These are phyloP conservation scores for Drosophila mauritiana DNA, from an alignment of 1,140 invertebrate species.

Conservation along the genomic window DNA sequence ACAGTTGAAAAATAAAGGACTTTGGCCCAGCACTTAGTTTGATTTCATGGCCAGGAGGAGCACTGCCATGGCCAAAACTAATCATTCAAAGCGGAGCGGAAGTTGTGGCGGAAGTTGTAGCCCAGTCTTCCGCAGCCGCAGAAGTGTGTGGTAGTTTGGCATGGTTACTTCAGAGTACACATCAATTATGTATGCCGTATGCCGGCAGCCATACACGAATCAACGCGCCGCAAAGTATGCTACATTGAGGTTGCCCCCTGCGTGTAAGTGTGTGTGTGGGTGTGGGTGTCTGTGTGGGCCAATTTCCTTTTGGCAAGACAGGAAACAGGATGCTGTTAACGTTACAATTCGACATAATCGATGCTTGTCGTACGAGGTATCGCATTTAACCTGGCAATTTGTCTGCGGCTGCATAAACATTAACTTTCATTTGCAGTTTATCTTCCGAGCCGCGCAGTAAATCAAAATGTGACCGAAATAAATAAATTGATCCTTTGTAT, in stretches of 20 bases:
- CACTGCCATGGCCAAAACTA: constrained; percentile 64
- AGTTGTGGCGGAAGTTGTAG: constrained; percentile 66
- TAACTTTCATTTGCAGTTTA: constrained; percentile 77
- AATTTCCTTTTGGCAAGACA: constrained; percentile 62
- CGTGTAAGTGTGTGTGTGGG: constrained; percentile 3
- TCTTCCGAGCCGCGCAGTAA: constrained; percentile 47
- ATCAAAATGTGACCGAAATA: constrained; percentile 47
- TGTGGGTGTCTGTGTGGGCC: constrained; percentile 31
- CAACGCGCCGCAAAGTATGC: constrained; percentile 78
- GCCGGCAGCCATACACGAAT: constrained; percentile 68
- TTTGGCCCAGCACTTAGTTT: constrained; percentile 43
- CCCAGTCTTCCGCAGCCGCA: constrained; percentile 31
- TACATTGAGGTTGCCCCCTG: constrained; percentile 35
- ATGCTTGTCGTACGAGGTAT: constrained; percentile 78
- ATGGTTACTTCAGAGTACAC: constrained; percentile 59
- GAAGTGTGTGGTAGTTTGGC: constrained; percentile 33
- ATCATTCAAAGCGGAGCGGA: constrained; percentile 69
- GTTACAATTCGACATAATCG: constrained; percentile 82
- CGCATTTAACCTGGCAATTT: constrained; percentile 81
- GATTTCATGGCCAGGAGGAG: constrained; percentile 57
- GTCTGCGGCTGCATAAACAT: constrained; percentile 75
- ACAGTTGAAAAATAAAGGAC: constrained; percentile 41
- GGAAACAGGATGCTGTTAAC: constrained; percentile 80
- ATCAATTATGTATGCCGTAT: constrained; percentile 80
- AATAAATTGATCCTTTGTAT: constrained; percentile 5